A percentile compares a stretch with the other conserved stretches of the same genome.
Evolutionary conservation across 2,888 invertebrate genomes (phyloP).

Genomic region (Spodoptera littoralis): DNA sequence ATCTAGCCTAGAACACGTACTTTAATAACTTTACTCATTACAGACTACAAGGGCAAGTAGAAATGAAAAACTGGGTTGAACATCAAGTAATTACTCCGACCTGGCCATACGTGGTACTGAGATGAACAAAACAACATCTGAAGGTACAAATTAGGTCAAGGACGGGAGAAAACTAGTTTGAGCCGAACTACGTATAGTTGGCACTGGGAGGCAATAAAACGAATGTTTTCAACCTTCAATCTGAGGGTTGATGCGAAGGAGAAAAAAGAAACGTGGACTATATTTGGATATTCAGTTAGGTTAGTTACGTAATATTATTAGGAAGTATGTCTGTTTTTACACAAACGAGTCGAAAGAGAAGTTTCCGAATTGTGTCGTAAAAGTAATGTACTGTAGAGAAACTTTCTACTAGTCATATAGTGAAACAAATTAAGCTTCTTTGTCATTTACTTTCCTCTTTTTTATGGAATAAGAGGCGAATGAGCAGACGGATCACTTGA

Average conservation of each 20-base stretch:
- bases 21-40: slow-evolving; percentile 4
- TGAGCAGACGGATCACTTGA: no score
- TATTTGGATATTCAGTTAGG: not conserved
- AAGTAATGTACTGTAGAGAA: no score
- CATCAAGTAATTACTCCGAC: slow-evolving; percentile 50
- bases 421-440: no score
- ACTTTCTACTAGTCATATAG: no score
- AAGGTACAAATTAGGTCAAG: slow-evolving; percentile 46
- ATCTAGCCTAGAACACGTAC: not conserved
- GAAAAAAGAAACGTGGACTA: not conserved
- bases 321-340: no score
- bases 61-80: slow-evolving; percentile 40
- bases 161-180: slow-evolving; percentile 48
- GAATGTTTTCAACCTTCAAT: slow-evolving; percentile 17
- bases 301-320: not conserved
- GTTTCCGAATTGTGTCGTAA: no score
- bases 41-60: slow-evolving; percentile 14
- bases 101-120: slow-evolving; percentile 24
- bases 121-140: slow-evolving; percentile 43
- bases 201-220: slow-evolving; percentile 28
- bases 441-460: no score
- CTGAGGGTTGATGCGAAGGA: not conserved
- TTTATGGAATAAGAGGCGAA: no score
- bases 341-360: no score
- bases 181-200: slow-evolving; percentile 25